Base-by-base conservation (phyloP, 2,797 vertebrate genomes). In the Enteromius thamalakanensis region DNA sequence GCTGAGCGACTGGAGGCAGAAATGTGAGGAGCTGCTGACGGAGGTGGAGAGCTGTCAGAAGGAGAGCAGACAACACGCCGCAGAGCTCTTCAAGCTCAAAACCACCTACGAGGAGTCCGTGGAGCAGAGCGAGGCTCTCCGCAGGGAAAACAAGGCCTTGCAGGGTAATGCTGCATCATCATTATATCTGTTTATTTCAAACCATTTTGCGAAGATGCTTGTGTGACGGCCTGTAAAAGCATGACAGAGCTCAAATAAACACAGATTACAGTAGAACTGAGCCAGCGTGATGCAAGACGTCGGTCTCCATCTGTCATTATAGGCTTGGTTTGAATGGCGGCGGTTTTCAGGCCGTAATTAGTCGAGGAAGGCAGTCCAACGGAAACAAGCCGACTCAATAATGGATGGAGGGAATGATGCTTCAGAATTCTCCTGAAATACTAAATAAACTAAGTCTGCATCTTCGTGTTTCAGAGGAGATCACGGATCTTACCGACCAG, bases 1-100 rank as follows among this genome's bases (percentile, higher is more conserved):
- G 88, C 92, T 95, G 3, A 90, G 87, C 0, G 95, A 96, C 90
- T 95, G 95, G 94, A 93, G 86, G 84, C 94, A 95, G 89, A 96
- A 95, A 89, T 94, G 94, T 5, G 95, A 96, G 86, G 95, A 96
- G 81, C 90, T 96, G 87, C 89, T 95, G 86, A 82, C 77, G 0
- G 95, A 95, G 85, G 92, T 96, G 88, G 95, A 96, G 85, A 86
- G 90, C 69, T 95, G 94, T 81, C 95, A 96, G 93, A 96, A 95
- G 88, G 95, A 96, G 90, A 94, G 94, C 88, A 76, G 93, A 19
- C 93, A 91, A 11, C 95, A 95, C 9, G 87, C 92, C 76, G 86
- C 91, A 0, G 95, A 96, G 88, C 94, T 96, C 84, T 96, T 95
- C 86, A 95, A 96, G 80, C 90, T 96, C 77, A 96, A 94, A 91